phyloP scores from a whole-genome alignment of 2,888 invertebrate genomes.

The Quadriops clusia region DNA sequence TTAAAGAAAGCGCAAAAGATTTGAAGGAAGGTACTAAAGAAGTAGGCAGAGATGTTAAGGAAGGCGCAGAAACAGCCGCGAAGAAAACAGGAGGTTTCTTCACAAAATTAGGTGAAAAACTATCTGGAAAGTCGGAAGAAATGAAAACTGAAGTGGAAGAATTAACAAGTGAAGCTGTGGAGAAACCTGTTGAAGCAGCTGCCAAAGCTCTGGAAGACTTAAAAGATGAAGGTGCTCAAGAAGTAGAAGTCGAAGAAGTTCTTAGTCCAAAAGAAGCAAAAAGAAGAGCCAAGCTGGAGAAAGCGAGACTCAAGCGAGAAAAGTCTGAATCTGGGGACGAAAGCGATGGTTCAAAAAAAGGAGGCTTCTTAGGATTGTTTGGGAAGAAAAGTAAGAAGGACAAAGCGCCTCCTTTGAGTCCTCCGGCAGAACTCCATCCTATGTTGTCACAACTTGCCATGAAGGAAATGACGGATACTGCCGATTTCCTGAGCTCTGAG shows the following conservation, averaged over 20 bases:
- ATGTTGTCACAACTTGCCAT: slow-evolving; percentile 20
- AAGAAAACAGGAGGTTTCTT: neutral
- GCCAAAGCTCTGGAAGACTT: slow-evolving; percentile 2
- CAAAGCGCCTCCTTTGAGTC: slow-evolving; percentile 1
- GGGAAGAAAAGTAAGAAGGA: slow-evolving; percentile 17
- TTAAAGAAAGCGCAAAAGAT: too few relatives aligned
- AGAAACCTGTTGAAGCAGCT: neutral
- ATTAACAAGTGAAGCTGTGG: slow-evolving; percentile 13
- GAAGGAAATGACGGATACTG: slow-evolving; percentile 23
- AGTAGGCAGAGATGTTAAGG: slow-evolving; percentile 1
- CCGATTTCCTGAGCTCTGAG: slow-evolving; percentile 25
- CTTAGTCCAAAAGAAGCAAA: too few relatives aligned
- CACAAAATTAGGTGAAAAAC: neutral
- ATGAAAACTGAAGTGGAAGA: slow-evolving; percentile 11
- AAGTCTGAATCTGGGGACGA: slow-evolving; percentile 20
- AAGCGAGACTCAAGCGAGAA: too few relatives aligned
- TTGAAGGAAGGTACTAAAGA: neutral
- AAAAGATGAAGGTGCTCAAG: too few relatives aligned
- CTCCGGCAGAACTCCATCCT: neutral
- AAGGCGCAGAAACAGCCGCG: neutral
- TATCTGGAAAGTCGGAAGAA: slow-evolving; percentile 8
- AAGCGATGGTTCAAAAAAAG: slow-evolving; percentile 17
- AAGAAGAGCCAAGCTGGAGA: slow-evolving; percentile 10
- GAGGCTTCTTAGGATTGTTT: slow-evolving; percentile 20
- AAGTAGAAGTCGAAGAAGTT: too few relatives aligned